Base-by-base conservation (phyloP, 2,113 vertebrate genomes). In the Podarcis raffonei region DNA sequence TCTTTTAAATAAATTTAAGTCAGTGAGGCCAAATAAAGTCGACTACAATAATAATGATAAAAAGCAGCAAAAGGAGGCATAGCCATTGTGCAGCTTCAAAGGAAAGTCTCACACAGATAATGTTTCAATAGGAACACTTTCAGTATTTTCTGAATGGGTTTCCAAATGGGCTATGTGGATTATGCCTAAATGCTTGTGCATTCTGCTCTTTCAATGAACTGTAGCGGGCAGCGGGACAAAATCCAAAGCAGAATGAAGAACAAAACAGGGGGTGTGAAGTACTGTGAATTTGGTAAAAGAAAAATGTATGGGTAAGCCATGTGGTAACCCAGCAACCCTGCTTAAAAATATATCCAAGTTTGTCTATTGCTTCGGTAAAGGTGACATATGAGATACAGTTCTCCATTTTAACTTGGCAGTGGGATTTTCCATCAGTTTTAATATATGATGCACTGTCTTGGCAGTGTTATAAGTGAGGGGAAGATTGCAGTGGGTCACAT, bases 371-470 rank as follows among this genome's bases (percentile, higher is more conserved):
- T 30, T 85, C 11, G 4, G n/a, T 68, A 75, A 86, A 84, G 79
- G 84, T 81, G 84, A 86, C 77, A 86, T 81, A 86, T 74, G 42
- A 88, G 27, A 48, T 90, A 85, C 86, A 69, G n/a, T 12, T 90
- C 6, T 82, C 53, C 39, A 79, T 92, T 89, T 84, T 89, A 89
- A 86, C n/a, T 20, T 86, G 12, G 77, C 78, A 84, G 1, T 4
- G 13, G 15, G 57, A 57, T 74, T 76, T 86, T 68, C 37, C 59
- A 20, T 68, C 79, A 82, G 66, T 57, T 86, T 30, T 82, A 68
- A 35, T 69, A 74, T 76, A n/a, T 69, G 35, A 77, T 83, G 59
- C 59, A 62, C 59, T 62, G 59, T 62, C 59, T 62, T 20, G 18
- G 59, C 59, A 20, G 59, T 20, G 48, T 53, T 53, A 20, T 62